Conservation (phyloP, 1,140 invertebrate genomes). For the Penaeus chinensis region DNA sequence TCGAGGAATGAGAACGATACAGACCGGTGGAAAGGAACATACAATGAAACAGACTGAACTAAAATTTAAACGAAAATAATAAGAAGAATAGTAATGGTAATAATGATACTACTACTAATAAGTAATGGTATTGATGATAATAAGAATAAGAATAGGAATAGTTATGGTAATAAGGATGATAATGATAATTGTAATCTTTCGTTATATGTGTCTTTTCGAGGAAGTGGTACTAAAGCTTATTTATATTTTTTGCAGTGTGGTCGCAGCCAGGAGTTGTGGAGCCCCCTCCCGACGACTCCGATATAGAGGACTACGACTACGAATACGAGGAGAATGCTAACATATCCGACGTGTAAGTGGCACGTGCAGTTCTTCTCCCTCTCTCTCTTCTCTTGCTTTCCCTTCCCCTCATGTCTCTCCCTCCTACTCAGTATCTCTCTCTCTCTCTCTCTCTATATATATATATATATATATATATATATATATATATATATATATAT, state of each 20-base stretch:
- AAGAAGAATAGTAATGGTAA: too few relatives aligned
- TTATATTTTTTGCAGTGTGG: constrained; percentile 42
- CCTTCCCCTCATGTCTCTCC: neutral
- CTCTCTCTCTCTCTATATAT: neutral
- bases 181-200: neutral
- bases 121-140: too few relatives aligned
- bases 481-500: neutral
- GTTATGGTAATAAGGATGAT: too few relatives aligned
- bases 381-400: constrained; percentile 4
- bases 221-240: neutral
- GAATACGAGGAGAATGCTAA: constrained; percentile 50
- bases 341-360: constrained; percentile 52
- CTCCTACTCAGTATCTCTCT: neutral
- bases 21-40: too few relatives aligned
- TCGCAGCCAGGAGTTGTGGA: constrained; percentile 53
- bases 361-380: neutral
- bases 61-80: too few relatives aligned
- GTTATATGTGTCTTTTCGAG: neutral
- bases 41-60: too few relatives aligned
- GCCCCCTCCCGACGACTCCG: constrained; percentile 51
- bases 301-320: constrained; percentile 51
- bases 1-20: neutral
- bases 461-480: too few relatives aligned
- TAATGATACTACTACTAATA: too few relatives aligned
- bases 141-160: too few relatives aligned